Conservation (phyloP, 92 coral and sea anemone species). For the Actinostola sp. region DNA sequence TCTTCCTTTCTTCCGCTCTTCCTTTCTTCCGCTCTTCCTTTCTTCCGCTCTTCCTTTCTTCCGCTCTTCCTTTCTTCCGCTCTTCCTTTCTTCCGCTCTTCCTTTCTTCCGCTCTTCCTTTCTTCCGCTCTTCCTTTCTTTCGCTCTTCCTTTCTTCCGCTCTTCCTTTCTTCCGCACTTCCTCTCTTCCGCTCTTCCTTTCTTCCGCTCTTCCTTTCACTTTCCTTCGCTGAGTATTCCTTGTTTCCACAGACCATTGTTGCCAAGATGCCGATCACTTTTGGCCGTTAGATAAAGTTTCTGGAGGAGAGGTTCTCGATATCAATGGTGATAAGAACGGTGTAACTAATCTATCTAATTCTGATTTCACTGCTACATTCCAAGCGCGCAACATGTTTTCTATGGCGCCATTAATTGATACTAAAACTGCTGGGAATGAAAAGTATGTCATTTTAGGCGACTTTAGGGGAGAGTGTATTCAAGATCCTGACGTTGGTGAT, state of each 20-base stretch:
- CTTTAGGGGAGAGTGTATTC: slow-evolving; percentile 53
- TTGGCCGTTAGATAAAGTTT: slow-evolving; percentile 85
- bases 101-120: not conserved
- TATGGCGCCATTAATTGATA: slow-evolving; percentile 13
- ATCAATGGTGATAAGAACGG: slow-evolving; percentile 68
- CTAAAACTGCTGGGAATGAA: not conserved
- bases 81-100: not conserved
- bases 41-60: not conserved
- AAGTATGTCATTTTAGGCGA: slow-evolving; percentile 63
- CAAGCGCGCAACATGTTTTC: slow-evolving; percentile 36
- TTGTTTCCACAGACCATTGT: slow-evolving; percentile 61
- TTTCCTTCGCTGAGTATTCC: not conserved
- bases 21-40: not conserved
- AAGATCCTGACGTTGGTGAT: slow-evolving; percentile 57
- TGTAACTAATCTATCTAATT: not conserved
- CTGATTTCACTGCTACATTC: not conserved
- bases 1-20: not conserved
- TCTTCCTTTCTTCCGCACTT: too few relatives aligned
- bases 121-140: not conserved
- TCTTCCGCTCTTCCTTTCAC: not conserved
- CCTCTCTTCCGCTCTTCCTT: too few relatives aligned
- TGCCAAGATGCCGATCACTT: slow-evolving; percentile 76
- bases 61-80: not conserved
- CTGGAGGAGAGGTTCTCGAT: slow-evolving; percentile 56
- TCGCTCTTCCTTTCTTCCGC: too few relatives aligned